Evolutionary conservation across 2,113 vertebrate species (phyloP), one percentile per base, ranked within the genome.

Genomic region (Lepisosteus oculatus): DNA sequence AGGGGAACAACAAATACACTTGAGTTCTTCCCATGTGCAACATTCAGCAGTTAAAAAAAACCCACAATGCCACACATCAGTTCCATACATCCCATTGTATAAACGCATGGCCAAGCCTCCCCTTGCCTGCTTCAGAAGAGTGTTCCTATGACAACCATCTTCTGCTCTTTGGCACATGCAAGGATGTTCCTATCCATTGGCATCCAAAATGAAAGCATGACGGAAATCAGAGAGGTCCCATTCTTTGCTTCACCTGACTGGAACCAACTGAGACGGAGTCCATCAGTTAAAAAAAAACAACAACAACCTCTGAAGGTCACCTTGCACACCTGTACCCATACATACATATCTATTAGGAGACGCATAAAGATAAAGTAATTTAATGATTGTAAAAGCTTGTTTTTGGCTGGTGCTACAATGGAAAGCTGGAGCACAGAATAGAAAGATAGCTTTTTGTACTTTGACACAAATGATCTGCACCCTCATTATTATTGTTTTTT

Each of bases 71-170:
- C 12, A 8, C 63, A 68, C 44, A 71, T 71, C 43, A 57, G 65
- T 72, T 69, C 29, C 29, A 29, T 29, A 29, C n/a, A 66, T 66
- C 9, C 13, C 13, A 61, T 65, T 61, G 56, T 51, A 43, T 44
- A 65, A 47, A 54, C 8, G 44, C 75, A 15, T 68, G 67, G 77
- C 77, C 59, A 55, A 7, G 42, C n/a, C 57, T 13, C 11, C 14
- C 57, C 12, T 14, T 47, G 55, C 71, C 44, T 13, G 41, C 29
- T 56, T 75, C 66, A 78, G 55, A 62, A 45, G 43, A 57, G 55
- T 43, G 83, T 85, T 83, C 80, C 83, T 69, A 84, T 84, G 79
- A 74, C 80, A 77, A 81, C 79, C 11, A 29, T 67, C 68, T 29
- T 55, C 2, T 29, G 56, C 47, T 70, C 62, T 57, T 54, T 43